These are phyloP conservation scores for Aphidoletes aphidimyza DNA, from an alignment of 2,888 invertebrate species.

Conservation along the genomic window DNA sequence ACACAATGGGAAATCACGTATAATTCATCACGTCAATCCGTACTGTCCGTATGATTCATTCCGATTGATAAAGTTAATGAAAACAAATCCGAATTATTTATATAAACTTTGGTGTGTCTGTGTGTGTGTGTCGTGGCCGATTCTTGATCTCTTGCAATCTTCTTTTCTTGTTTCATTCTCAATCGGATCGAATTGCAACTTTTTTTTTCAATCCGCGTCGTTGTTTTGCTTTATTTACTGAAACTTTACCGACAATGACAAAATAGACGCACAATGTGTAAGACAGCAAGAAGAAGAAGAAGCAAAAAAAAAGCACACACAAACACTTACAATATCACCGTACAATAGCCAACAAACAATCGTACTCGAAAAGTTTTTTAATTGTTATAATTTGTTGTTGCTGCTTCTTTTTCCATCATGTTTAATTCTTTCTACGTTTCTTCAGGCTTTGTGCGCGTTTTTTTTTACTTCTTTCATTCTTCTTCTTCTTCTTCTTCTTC, in stretches of 20 bases:
- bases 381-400: constrained; percentile 7
- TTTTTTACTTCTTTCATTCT: not conserved
- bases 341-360: constrained; percentile 8
- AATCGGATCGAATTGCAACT: too few relatives aligned
- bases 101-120: not conserved
- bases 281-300: too few relatives aligned
- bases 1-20: too few relatives aligned
- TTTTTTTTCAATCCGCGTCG: not conserved
- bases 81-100: not conserved
- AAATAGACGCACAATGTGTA: not conserved
- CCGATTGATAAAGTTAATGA: not conserved
- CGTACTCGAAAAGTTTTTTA: not conserved
- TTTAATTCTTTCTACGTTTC: not conserved
- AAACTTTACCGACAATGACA: constrained; percentile 23
- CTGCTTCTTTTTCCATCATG: not conserved
- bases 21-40: not conserved
- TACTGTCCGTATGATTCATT: not conserved
- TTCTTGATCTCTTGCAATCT: too few relatives aligned
- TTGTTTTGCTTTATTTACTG: not conserved
- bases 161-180: too few relatives aligned
- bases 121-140: not conserved
- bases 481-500: not conserved
- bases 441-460: not conserved
- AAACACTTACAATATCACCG: not conserved
- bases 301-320: too few relatives aligned